Conservation (phyloP, 92 coral and sea anemone species). For the Zoanthus gigantus region DNA sequence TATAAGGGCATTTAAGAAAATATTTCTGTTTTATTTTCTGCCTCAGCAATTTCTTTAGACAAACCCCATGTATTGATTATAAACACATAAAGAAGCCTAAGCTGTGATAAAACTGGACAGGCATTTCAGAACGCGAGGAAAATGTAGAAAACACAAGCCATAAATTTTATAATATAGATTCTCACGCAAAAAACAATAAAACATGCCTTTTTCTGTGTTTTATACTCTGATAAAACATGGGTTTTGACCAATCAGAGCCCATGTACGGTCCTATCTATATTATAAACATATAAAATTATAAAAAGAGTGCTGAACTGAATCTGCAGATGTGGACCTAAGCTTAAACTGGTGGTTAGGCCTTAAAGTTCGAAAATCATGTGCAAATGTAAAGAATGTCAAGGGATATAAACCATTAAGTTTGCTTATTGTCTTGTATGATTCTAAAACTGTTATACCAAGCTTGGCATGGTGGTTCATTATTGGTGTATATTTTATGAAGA, state of each 20-base stretch:
- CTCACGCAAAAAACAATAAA: neutral
- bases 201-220: neutral
- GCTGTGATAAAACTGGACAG: neutral
- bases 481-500: neutral
- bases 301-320: slow-evolving; percentile 4
- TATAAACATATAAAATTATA: neutral
- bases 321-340: slow-evolving; percentile 2
- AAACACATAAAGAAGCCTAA: slow-evolving; percentile 33
- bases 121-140: neutral
- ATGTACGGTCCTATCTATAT: neutral
- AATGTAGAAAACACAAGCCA: neutral
- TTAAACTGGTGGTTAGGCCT: slow-evolving; percentile 42
- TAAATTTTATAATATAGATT: slow-evolving; percentile 4
- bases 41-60: slow-evolving; percentile 55
- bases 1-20: no score
- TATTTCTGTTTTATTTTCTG: slow-evolving; percentile 17
- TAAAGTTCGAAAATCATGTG: slow-evolving; percentile 58
- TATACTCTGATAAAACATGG: no score
- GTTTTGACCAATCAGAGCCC: neutral
- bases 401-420: slow-evolving; percentile 65
- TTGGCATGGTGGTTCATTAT: slow-evolving; percentile 5
- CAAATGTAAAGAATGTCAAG: slow-evolving; percentile 54
- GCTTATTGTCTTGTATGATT: slow-evolving; percentile 56
- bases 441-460: neutral
- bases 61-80: slow-evolving; percentile 43